Percentiles rank a stretch among this genome's conserved stretches.
These are phyloP conservation scores for Mya arenaria DNA, from an alignment of 1,140 invertebrate species.

Conservation along the genomic window DNA sequence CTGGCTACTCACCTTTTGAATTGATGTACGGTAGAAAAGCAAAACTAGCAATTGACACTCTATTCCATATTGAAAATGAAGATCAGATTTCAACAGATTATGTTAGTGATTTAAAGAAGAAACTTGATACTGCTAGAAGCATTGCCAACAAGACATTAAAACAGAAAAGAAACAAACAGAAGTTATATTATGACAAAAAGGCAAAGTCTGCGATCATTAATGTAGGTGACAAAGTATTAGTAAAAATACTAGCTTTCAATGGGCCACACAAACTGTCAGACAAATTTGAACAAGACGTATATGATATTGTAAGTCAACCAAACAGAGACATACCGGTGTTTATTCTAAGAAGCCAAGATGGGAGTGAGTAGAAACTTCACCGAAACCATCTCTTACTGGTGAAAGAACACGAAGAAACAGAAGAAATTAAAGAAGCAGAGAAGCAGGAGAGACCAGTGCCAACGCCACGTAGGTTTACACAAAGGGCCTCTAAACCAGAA, in stretches of 20 bases:
- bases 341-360: constrained; percentile 9
- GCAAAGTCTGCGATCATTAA: not conserved
- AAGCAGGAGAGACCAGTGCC: not conserved
- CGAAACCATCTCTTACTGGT: not conserved
- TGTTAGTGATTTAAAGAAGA: constrained; percentile 1
- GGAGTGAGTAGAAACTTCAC: not conserved
- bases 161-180: not conserved
- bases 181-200: constrained; percentile 8
- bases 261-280: constrained; percentile 8
- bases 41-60: constrained; percentile 13
- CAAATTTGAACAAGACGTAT: not conserved
- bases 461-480: not conserved
- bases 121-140: not conserved
- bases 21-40: constrained; percentile 37
- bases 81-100: not conserved
- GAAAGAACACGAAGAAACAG: not conserved
- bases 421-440: not conserved
- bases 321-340: constrained; percentile 10
- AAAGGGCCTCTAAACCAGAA: not conserved
- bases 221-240: constrained; percentile 1
- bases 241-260: constrained; percentile 2
- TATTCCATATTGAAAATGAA: constrained; percentile 1
- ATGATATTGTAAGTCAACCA: not conserved
- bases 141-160: constrained; percentile 14
- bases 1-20: constrained; percentile 26